Base-by-base conservation (phyloP, 1,140 invertebrate genomes). In the Macrostomum lignano region DNA sequence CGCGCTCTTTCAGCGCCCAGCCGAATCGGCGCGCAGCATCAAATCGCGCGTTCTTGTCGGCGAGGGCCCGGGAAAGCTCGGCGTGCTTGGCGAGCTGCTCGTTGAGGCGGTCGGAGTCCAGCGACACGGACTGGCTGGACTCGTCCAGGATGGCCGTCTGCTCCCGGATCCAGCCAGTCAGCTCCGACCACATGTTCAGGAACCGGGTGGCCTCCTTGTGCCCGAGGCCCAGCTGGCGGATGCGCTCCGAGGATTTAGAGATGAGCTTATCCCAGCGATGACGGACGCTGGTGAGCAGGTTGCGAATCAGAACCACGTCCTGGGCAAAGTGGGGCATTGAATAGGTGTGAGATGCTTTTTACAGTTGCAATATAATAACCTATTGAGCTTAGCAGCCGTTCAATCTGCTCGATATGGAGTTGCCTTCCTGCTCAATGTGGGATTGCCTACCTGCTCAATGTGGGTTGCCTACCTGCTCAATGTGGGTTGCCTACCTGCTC, bases 221-320 rank as follows among this genome's bases (percentile, higher is more conserved):
- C 2, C 79, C 82, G 44, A 79, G 70, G 58, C 94, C 84, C n/a
- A 94, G 52, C 15, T 74, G 73, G 30, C 82, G 62, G 2, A 81
- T 88, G 40, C 86, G 64, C 51, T 93, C 82, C 0, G 79, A 78
- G n/a, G 77, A 75, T 52, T 84, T 81, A 2, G 78, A 76, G 0
- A 91, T 77, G 9, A 96, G 75, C 28, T 86, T 67, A 52, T 98
- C 86, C 81, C 84, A 94, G 3, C 84, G 66, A 58, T 94, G 82
- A 49, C 93, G 84, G 2, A 93, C 78, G 37, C 78, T 88, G 7
- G 93, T 74, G 11, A 96, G 62, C 14, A 93, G 59, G 57, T 98
- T 98, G 60, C 94, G 96, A 43, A 98, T 94, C 4, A 94, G 64
- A 44, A 96, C 91, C 0, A 93, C 82, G 49, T 98, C 91, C 49